A percentile compares a stretch with the other conserved stretches of the same genome.
Evolutionary conservation across 2,113 vertebrate genomes (phyloP).

Genomic region (Orycteropus afer): DNA sequence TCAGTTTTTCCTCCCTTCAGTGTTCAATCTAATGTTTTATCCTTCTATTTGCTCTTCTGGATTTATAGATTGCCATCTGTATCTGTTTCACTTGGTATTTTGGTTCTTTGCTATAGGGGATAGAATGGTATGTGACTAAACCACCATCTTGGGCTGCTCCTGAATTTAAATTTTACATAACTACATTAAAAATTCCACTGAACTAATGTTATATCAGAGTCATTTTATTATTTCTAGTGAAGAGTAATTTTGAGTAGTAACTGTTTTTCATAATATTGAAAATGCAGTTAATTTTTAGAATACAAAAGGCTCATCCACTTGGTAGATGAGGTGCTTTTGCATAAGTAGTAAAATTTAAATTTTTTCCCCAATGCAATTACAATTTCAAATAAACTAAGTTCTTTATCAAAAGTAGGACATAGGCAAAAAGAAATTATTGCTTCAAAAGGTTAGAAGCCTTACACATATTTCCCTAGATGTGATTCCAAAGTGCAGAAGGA

Average conservation of each 20-base stretch:
- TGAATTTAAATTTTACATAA: slow-evolving; percentile 3
- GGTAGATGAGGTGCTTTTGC: slow-evolving; percentile 43
- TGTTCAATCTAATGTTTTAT: neutral
- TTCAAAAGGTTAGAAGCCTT: slow-evolving; percentile 59
- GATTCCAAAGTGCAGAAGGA: slow-evolving; percentile 60
- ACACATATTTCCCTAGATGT: slow-evolving; percentile 54
- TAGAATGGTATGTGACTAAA: neutral
- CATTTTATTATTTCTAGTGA: slow-evolving; percentile 35
- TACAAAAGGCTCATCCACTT: slow-evolving; percentile 42
- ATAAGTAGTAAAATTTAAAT: slow-evolving; percentile 56
- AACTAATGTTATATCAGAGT: neutral
- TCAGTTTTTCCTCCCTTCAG: neutral
- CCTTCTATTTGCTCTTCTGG: neutral
- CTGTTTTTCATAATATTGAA: slow-evolving; percentile 33
- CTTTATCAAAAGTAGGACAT: neutral
- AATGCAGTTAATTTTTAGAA: slow-evolving; percentile 59
- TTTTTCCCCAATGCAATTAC: neutral
- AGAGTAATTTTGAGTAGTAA: neutral
- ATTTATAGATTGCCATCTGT: neutral
- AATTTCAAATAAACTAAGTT: slow-evolving; percentile 61
- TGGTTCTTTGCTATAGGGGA: neutral
- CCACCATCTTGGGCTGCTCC: neutral
- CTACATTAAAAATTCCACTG: neutral
- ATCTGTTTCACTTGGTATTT: neutral
- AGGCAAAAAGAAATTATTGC: slow-evolving; percentile 59